Conservation (phyloP, 35 echinoderm and acorn worm species). For the Apostichopus japonicus region DNA sequence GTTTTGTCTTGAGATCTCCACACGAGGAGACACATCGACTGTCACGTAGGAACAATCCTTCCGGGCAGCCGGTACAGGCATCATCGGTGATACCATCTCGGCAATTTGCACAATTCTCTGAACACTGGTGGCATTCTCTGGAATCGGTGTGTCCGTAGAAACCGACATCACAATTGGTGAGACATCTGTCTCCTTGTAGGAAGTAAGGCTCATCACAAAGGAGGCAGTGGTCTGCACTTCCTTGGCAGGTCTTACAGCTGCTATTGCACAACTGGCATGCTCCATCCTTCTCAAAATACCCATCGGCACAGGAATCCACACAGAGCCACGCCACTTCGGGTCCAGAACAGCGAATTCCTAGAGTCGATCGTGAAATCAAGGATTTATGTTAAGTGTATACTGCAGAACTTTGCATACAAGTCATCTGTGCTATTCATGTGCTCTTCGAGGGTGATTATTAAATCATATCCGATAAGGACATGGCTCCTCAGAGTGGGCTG, state of each 20-base stretch:
- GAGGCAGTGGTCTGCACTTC: slow-evolving; percentile 61
- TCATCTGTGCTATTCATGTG: no score
- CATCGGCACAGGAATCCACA: slow-evolving; percentile 81
- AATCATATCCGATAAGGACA: no score
- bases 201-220: slow-evolving; percentile 77
- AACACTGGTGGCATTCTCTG: slow-evolving; percentile 69
- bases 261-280: slow-evolving; percentile 72
- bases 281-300: slow-evolving; percentile 60
- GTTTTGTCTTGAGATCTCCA: slow-evolving; percentile 65
- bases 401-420: no score
- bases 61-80: slow-evolving; percentile 81
- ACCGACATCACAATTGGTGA: slow-evolving; percentile 69
- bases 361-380: no score
- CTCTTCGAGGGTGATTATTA: no score
- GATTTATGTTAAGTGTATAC: no score
- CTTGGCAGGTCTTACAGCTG: slow-evolving; percentile 69
- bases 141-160: slow-evolving; percentile 68
- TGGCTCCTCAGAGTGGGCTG: no score
- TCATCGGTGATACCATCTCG: slow-evolving; percentile 55
- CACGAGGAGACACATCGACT: slow-evolving; percentile 58
- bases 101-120: slow-evolving; percentile 81
- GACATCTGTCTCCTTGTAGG: slow-evolving; percentile 61
- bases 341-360: slow-evolving; percentile 84
- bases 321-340: slow-evolving; percentile 86
- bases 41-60: slow-evolving; percentile 54